A percentile compares a stretch with the other conserved stretches of the same genome.
phyloP scores from a whole-genome alignment of 2,888 invertebrate species.

The Cancer borealis region DNA sequence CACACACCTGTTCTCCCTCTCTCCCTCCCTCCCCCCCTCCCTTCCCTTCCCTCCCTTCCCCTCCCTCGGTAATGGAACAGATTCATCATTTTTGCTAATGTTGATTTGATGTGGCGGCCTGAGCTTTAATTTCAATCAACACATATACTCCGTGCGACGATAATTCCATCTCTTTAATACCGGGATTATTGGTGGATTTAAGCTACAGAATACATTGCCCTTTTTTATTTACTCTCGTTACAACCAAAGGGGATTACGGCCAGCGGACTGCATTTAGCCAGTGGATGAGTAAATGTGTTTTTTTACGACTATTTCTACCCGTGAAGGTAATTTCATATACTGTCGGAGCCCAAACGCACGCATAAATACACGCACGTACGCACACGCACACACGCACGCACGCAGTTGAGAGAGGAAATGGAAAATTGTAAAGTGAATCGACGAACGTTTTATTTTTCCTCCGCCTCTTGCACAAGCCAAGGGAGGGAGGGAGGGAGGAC shows the following conservation, averaged over 20 bases:
- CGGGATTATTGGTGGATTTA: slow-evolving; percentile 34
- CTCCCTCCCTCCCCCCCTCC: not conserved
- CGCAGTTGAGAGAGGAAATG: not conserved
- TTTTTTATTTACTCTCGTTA: slow-evolving; percentile 34
- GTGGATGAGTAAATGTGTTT: not conserved
- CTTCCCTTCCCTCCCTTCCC: not conserved
- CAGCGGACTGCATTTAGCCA: not conserved
- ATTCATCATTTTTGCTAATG: slow-evolving; percentile 40
- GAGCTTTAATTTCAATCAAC: slow-evolving; percentile 40
- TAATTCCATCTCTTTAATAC: slow-evolving; percentile 40
- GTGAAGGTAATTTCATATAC: not conserved
- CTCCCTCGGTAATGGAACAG: slow-evolving; percentile 16
- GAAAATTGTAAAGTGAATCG: slow-evolving; percentile 11
- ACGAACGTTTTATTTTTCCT: not conserved
- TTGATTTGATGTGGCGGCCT: slow-evolving; percentile 40
- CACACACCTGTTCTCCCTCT: not conserved
- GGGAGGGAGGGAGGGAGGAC: not conserved
- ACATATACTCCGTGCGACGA: slow-evolving; percentile 37
- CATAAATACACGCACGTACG: not conserved
- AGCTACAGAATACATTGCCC: slow-evolving; percentile 34
- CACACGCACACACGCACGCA: slow-evolving; percentile 18
- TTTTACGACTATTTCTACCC: not conserved
- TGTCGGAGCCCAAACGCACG: not conserved
- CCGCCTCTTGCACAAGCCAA: not conserved
- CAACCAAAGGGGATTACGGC: slow-evolving; percentile 19